Percentiles rank a stretch among this genome's conserved stretches.
These are phyloP conservation scores for Danaus plexippus DNA, from an alignment of 1,140 invertebrate genomes.

Conservation along the genomic window DNA sequence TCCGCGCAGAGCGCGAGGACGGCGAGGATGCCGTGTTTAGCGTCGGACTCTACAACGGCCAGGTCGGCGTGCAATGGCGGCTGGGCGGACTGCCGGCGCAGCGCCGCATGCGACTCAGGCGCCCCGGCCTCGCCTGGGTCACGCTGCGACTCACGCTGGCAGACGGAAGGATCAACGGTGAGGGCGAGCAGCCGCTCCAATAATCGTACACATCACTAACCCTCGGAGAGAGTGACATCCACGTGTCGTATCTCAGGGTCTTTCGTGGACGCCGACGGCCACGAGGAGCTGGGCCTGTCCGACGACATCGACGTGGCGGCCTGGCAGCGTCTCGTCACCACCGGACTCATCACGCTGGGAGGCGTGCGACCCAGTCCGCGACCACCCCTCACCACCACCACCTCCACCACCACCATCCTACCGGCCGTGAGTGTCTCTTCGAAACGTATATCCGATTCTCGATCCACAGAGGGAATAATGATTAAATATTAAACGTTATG, in stretches of 20 bases:
- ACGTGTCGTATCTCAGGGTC: conserved; percentile 31
- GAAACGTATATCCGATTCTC: too few relatives aligned
- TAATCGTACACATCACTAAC: neutral
- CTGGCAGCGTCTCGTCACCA: conserved; percentile 74
- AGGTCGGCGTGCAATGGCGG: conserved; percentile 79
- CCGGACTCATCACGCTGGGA: conserved; percentile 62
- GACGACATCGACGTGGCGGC: conserved; percentile 68
- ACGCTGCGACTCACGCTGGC: conserved; percentile 71
- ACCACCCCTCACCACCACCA: conserved; percentile 13
- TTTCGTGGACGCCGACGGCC: conserved; percentile 68
- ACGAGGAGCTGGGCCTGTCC: conserved; percentile 62
- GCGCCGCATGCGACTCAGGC: conserved; percentile 72
- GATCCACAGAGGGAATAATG: too few relatives aligned
- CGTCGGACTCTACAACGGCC: conserved; percentile 79
- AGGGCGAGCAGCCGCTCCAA: neutral
- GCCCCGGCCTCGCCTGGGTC: conserved; percentile 77
- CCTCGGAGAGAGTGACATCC: neutral
- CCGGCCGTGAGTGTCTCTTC: too few relatives aligned
- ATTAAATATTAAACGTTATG: neutral
- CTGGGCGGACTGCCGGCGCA: conserved; percentile 67
- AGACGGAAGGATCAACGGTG: conserved; percentile 32
- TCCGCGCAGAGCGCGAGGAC: conserved; percentile 67
- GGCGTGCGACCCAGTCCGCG: conserved; percentile 27
- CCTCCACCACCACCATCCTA: conserved; percentile 3
- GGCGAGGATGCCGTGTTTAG: conserved; percentile 72